phyloP scores from a whole-genome alignment of 2,797 vertebrate species.

The Varecia variegata region DNA sequence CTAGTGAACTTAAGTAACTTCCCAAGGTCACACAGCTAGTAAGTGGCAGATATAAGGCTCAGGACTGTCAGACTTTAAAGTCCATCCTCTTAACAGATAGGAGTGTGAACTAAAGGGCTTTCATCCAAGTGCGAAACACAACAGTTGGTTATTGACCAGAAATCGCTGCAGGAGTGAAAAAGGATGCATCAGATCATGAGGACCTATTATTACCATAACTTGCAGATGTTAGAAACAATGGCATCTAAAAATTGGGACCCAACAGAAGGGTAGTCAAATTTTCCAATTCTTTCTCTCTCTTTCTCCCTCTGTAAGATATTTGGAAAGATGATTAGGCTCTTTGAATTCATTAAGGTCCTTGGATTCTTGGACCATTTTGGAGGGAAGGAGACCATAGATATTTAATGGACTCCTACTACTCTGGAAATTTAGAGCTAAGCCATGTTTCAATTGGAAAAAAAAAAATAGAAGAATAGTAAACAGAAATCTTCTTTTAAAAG shows the following conservation, averaged over 20 bases:
- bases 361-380: not conserved
- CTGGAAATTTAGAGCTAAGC: not conserved
- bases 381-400: not conserved
- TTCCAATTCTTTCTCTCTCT: constrained; percentile 7
- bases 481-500: not conserved
- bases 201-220: not conserved
- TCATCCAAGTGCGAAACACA: not conserved
- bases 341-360: not conserved
- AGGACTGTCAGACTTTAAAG: not conserved
- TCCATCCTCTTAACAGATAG: not conserved
- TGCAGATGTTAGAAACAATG: not conserved
- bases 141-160: not conserved
- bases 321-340: constrained; percentile 29
- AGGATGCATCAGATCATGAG: not conserved
- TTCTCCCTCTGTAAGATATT: constrained; percentile 23
- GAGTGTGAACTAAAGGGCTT: not conserved
- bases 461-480: not conserved
- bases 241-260: not conserved
- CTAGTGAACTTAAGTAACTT: not conserved
- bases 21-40: not conserved
- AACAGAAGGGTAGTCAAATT: not conserved
- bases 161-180: not conserved
- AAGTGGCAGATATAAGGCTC: not conserved
- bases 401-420: not conserved
- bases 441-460: not conserved